Base-by-base conservation (phyloP, 2,888 invertebrate genomes). In the Rotaria sp. region DNA sequence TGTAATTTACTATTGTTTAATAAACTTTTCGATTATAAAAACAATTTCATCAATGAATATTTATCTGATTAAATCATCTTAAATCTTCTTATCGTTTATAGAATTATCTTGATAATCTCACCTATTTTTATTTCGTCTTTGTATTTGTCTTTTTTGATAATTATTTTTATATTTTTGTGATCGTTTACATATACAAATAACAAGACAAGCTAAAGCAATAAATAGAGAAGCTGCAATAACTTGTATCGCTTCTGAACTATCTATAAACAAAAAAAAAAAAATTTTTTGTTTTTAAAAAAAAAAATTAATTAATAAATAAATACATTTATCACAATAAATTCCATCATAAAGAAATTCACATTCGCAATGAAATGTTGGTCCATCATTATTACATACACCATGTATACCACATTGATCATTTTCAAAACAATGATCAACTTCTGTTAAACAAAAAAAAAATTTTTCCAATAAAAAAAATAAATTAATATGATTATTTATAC, bases 391-490 rank as follows among this genome's bases (percentile, higher is more conserved):
- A 45, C 80, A 80, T 26, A 80, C 80, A n/a, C 80, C 80, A 80
- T 80, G 26, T 10, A 80, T 41, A 11, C 80, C 80, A 80, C 80
- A 80, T 45, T 45, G 41, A 45, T 80, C 45, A 80, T 80, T 80
- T 80, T 80, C 80, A n/a, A 80, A 80, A n/a, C 80, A 80, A 80
- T 80, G 45, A 80, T 80, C 80, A 13, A 80, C 45, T 80, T 80
- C 80, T 80, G 4, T n/a, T 30, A 7, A 59, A 7, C 13, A 5
- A 35, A 67, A 67, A 4, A 18, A 35, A 5, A 18, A 35, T n/a
- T n/a, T n/a, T n/a, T n/a, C n/a, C n/a, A n/a, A 57, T 24, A 55
- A 11, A 67, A 35, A 15, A 67, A 21, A 52, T 5, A 52, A 52
- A 7, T 52, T 52, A 50, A 50, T 15, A 50, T 18, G 10, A 50